A percentile compares a stretch with the other conserved stretches of the same genome.
These are phyloP conservation scores for Monopterus albus DNA, from an alignment of 2,113 vertebrate genomes.

Conservation along the genomic window DNA sequence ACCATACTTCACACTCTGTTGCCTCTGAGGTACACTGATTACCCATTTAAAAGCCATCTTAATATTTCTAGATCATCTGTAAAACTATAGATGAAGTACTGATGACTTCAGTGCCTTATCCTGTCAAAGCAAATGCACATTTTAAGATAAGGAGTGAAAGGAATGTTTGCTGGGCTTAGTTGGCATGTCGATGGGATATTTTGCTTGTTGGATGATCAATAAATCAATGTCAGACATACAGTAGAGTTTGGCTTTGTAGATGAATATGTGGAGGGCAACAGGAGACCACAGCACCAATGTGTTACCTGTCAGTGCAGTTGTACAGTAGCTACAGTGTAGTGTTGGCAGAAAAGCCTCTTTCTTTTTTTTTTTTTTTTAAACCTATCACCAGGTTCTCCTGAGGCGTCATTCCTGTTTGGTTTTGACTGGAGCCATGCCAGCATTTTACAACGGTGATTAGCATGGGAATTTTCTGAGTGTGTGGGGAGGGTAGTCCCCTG, in stretches of 20 bases:
- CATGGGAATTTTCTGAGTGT: not conserved
- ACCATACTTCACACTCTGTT: no score
- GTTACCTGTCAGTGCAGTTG: conserved; percentile 50
- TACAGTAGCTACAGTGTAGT: conserved; percentile 35
- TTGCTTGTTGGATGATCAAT: conserved; percentile 40
- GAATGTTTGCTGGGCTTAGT: conserved; percentile 23
- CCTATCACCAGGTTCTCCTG: conserved; percentile 40
- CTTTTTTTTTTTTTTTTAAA: no score
- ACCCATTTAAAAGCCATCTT: not conserved
- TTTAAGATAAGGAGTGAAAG: conserved; percentile 20
- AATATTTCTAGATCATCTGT: not conserved
- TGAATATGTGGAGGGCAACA: conserved; percentile 25
- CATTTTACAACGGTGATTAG: not conserved
- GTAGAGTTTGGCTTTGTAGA: conserved; percentile 20
- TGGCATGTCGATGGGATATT: conserved; percentile 64
- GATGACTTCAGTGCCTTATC: not conserved
- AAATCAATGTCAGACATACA: conserved; percentile 47
- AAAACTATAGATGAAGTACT: not conserved
- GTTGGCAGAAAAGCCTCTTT: conserved; percentile 53
- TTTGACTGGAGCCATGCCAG: conserved; percentile 31
- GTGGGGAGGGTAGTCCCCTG: not conserved
- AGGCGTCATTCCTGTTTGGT: conserved; percentile 19
- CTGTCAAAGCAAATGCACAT: conserved; percentile 26
- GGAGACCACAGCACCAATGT: conserved; percentile 42
- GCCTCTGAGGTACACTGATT: no score